Base-by-base conservation (phyloP, 1,140 invertebrate genomes). In the Diachasmimorpha longicaudata region DNA sequence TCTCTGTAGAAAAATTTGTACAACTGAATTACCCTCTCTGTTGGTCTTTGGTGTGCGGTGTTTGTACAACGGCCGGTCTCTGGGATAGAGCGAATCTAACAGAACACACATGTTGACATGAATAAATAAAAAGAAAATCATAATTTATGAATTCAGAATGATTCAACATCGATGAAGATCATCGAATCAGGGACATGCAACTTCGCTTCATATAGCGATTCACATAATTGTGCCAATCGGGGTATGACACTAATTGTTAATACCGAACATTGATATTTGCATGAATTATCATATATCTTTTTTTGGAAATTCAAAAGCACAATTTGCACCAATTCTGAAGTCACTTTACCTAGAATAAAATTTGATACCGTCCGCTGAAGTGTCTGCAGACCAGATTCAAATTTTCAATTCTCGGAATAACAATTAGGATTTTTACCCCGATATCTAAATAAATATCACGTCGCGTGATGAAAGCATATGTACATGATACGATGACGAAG, bases 11-110 rank as follows among this genome's bases (percentile, higher is more conserved):
- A 5, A 48, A 44, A 25, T 70, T 78, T 19, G 1, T 69, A 58
- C 46, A 44, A 74, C 70, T 76, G 77, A 83, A 82, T 92, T 92
- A 92, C 91, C 91, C 89, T 90, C 84, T 89, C 88, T 90, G 84
- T 91, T 90, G 77, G 89, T 89, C 80, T 88, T 87, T 82, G 91
- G 90, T 70, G 78, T 76, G 80, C 82, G 85, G 81, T 85, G 87
- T 88, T 84, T 90, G 81, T 89, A 90, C 82, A 88, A 86, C 74
- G 90, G 90, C 77, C 89, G 89, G 85, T 81, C 80, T 83, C 81
- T 79, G 79, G 86, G 85, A 84, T 88, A 90, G 80, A 91, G 85
- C 81, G 86, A 80, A 91, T 91, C 91, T 91, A 90, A 82, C 86
- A 87, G 83, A 80, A 84, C 83, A 82, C 80, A 81, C 58, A 77